phyloP scores from a whole-genome alignment of 2,113 vertebrate genomes.

The Symphodus melops region DNA sequence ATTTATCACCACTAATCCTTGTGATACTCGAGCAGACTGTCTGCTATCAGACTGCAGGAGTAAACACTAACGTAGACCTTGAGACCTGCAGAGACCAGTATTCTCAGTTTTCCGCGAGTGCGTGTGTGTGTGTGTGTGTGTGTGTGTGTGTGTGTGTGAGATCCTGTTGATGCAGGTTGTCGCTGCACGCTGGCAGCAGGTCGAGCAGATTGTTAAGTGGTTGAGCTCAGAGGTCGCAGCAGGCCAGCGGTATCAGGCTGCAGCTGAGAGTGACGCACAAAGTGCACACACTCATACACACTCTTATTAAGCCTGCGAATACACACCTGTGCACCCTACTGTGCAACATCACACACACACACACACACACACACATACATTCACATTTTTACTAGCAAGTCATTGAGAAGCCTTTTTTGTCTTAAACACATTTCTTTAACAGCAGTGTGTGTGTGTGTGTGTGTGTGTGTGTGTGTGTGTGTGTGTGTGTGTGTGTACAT shows the following conservation, averaged over 20 bases:
- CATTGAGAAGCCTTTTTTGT: conserved; percentile 57
- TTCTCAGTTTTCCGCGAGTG: no score
- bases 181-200: conserved; percentile 14
- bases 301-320: neutral
- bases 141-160: neutral
- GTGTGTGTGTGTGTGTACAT: neutral
- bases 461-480: neutral
- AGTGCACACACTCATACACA: neutral
- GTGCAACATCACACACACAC: conserved; percentile 2
- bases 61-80: neutral
- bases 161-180: neutral
- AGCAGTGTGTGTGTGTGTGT: conserved; percentile 12
- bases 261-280: conserved; percentile 51
- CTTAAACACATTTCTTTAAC: conserved; percentile 49
- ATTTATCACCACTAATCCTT: neutral
- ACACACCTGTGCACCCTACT: conserved; percentile 1
- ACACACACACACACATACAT: conserved; percentile 10
- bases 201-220: conserved; percentile 30
- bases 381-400: conserved; percentile 35
- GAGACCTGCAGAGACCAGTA: neutral
- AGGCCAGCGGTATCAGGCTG: conserved; percentile 44
- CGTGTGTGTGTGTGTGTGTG: no score
- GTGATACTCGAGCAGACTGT: neutral
- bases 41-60: neutral
- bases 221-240: conserved; percentile 59